Evolutionary conservation across 37 sponge, comb jelly and placozoan genomes (phyloP).

Genomic region (Amphimedon queenslandica): DNA sequence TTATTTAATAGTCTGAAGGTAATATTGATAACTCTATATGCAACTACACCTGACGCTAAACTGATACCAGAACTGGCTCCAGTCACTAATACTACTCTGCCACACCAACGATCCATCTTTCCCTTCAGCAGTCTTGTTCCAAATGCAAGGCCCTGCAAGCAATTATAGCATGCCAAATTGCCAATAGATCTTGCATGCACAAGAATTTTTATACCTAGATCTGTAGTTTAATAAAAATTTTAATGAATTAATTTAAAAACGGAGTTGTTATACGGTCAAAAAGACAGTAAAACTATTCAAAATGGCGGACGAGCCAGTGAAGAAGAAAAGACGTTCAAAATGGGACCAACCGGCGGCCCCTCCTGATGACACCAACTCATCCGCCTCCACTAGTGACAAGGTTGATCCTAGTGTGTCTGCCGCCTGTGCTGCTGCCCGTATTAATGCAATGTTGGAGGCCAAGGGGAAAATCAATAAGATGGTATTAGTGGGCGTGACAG

Average conservation of each 20-base stretch:
- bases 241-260: no score
- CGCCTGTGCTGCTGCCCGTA: slow-evolving; percentile 68
- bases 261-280: no score
- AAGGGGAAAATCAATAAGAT: slow-evolving; percentile 56
- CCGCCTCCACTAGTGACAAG: neutral
- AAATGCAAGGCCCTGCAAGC: no score
- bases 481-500: neutral
- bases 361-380: neutral
- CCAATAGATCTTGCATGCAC: no score
- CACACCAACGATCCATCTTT: no score
- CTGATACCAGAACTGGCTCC: no score
- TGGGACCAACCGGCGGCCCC: slow-evolving; percentile 61
- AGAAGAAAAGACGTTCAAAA: slow-evolving; percentile 56
- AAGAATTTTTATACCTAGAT: no score
- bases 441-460: slow-evolving; percentile 81
- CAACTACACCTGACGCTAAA: slow-evolving; percentile 51
- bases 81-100: no score
- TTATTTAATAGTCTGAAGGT: slow-evolving; percentile 56
- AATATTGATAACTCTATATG: slow-evolving; percentile 69
- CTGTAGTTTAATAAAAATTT: no score
- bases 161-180: no score
- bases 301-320: slow-evolving; percentile 15
- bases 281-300: no score
- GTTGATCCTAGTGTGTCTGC: slow-evolving; percentile 28
- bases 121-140: no score